Base-by-base conservation (phyloP, 2,888 invertebrate species). In the Cephus runcator region DNA sequence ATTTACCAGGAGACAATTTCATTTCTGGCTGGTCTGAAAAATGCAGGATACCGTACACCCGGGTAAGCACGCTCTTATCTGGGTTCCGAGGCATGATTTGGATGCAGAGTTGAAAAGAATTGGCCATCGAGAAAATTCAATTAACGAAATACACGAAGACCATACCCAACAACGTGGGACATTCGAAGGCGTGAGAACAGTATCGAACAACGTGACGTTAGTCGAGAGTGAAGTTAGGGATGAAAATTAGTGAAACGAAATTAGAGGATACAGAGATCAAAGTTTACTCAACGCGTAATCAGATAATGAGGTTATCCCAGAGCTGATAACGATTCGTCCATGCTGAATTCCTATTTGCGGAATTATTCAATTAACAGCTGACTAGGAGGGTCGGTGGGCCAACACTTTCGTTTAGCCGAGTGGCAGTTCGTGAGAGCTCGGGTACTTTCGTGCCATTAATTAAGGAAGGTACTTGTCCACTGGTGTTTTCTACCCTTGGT, bases 391-490 rank as follows among this genome's bases (percentile, higher is more conserved):
- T 56, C 0, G 56, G 56, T 56, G 56, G 56, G 56, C 56, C 56
- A 56, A 56, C 56, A 56, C 56, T 56, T 56, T 56, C 56, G 56
- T 56, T 56, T 56, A 56, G 23, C 56, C 56, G 56, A 56, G 56
- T 56, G 56, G 56, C 23, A 56, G 56, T 56, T 56, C 56, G 56
- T 36, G 36, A 11, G 68, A 76, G 76, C 30, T 35, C 75, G 68
- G 36, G 74, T 31, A 15, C 71, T 71, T 40, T 76, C 69, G 40
- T 35, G 30, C 75, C 76, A 79, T 80, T 80, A 80, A 80, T 80
- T 80, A 79, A 78, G 74, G 75, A 78, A 69, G 76, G 76, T 79
- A 79, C 79, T 80, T 73, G 78, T 80, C 75, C 75, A 73, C 79
- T 68, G 69, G 69, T 78, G 76, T 33, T 75, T 75, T 71, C 71